phyloP scores from a whole-genome alignment of 1,140 invertebrate genomes.

The Cydia splendana region DNA sequence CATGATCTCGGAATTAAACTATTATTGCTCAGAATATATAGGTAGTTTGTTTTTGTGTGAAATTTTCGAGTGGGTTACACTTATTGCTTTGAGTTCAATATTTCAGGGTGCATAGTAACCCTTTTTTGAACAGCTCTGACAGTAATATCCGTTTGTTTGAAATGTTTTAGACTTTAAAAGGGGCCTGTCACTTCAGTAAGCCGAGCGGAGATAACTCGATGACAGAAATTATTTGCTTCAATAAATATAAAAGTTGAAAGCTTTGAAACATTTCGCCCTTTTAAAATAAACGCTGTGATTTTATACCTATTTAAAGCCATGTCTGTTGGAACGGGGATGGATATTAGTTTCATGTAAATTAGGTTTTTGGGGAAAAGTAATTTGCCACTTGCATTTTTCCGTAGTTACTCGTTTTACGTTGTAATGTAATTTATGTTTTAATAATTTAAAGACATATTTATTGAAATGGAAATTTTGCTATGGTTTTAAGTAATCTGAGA shows the following conservation, averaged over 20 bases:
- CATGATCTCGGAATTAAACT: neutral
- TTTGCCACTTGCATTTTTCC: too few relatives aligned
- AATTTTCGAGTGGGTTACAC: neutral
- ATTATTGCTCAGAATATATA: neutral
- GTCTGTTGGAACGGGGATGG: neutral
- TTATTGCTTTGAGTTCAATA: neutral
- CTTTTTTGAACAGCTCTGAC: slow-evolving; percentile 25
- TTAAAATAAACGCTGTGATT: slow-evolving; percentile 26
- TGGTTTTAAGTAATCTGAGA: too few relatives aligned
- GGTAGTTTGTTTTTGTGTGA: neutral
- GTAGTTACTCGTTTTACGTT: too few relatives aligned
- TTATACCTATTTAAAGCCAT: neutral
- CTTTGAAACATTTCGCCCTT: slow-evolving; percentile 20
- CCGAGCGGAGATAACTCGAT: slow-evolving; percentile 32
- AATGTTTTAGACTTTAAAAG: slow-evolving; percentile 32
- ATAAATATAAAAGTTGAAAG: slow-evolving; percentile 28
- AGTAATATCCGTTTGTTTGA: slow-evolving; percentile 29
- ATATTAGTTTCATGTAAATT: neutral
- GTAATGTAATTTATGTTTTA: too few relatives aligned
- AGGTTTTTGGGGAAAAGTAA: neutral
- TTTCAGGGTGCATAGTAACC: slow-evolving; percentile 3
- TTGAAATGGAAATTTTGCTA: too few relatives aligned
- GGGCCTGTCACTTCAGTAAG: slow-evolving; percentile 29
- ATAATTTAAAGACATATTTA: too few relatives aligned
- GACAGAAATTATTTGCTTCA: slow-evolving; percentile 33